Evolutionary conservation across 2,113 vertebrate genomes (phyloP).

Genomic region (Leucoraja erinaceus): DNA sequence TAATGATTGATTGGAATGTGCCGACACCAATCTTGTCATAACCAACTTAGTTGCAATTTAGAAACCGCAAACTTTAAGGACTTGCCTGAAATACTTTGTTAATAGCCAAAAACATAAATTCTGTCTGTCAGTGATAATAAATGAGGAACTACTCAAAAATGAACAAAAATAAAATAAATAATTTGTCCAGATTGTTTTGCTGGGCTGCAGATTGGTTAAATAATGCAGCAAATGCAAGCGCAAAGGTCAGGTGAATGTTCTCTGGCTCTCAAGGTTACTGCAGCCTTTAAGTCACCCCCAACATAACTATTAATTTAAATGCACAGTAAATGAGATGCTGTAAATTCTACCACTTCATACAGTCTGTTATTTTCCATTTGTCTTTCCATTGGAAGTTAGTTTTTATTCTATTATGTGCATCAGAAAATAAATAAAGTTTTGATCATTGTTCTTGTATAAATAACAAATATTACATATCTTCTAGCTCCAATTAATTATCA

Average conservation of each 20-base stretch:
- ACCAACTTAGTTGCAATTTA: too few relatives aligned
- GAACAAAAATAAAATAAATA: too few relatives aligned
- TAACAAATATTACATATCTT: not conserved
- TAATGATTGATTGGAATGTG: too few relatives aligned
- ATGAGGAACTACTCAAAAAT: too few relatives aligned
- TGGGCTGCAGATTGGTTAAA: not conserved
- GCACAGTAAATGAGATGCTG: not conserved
- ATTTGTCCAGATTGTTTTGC: not conserved
- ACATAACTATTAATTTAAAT: not conserved
- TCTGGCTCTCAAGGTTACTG: not conserved
- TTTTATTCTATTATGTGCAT: not conserved
- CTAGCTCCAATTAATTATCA: not conserved
- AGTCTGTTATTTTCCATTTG: not conserved
- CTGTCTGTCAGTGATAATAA: too few relatives aligned
- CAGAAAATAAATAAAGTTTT: not conserved
- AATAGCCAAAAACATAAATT: too few relatives aligned
- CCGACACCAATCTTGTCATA: too few relatives aligned
- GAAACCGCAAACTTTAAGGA: too few relatives aligned
- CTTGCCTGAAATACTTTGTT: too few relatives aligned
- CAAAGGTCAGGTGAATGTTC: not conserved
- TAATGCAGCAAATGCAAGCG: not conserved
- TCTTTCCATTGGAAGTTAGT: not conserved
- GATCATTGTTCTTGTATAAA: not conserved
- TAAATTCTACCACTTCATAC: not conserved
- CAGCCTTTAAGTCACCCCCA: not conserved